Base-by-base conservation (phyloP, 1,140 invertebrate genomes). In the Bradysia coprophila region DNA sequence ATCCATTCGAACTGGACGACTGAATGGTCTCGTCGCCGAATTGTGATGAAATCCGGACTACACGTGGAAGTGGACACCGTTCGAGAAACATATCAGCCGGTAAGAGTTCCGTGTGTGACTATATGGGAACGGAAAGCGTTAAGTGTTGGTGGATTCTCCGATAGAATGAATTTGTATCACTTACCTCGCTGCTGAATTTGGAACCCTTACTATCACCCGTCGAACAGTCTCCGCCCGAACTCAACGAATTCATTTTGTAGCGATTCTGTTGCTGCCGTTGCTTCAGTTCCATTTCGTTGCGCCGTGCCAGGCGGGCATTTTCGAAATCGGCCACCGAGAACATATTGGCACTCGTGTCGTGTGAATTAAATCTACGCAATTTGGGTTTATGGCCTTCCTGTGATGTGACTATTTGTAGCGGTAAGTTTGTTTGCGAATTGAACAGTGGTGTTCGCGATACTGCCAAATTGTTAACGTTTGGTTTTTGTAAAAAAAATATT, bases 1-100 rank as follows among this genome's bases (percentile, higher is more conserved):
- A 60, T 38, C 53, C 57, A 47, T 57, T 51, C 24, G 57, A 59
- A 5, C 57, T 59, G 37, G 54, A 57, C 13, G 57, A 60, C 42
- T 60, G 57, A 4, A 60, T 34, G 13, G 57, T 60, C 43, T 60
- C 57, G 38, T 58, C 53, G 24, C 48, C 55, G 38, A 38, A 55
- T 32, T 44, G 50, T 18, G 50, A 51, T 40, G 51, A 46, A 28
- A 72, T 61, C 44, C 61, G 63, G 31, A 66, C 69, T 6, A 72
- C 66, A 43, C 67, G 61, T 3, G 70, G 70, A 46, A 71, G 46
- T 10, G 68, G 64, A 46, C 67, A 67, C 50, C 66, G 66, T 51
- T 71, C 68, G 32, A 71, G 61, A 48, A 72, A 72, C 23, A 57
- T 40, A 45, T 59, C 57, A 16, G 55, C 57, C 4, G 57, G 50